Evolutionary conservation across 92 coral and sea anemone species (phyloP).

Genomic region (Diadumene lineata): DNA sequence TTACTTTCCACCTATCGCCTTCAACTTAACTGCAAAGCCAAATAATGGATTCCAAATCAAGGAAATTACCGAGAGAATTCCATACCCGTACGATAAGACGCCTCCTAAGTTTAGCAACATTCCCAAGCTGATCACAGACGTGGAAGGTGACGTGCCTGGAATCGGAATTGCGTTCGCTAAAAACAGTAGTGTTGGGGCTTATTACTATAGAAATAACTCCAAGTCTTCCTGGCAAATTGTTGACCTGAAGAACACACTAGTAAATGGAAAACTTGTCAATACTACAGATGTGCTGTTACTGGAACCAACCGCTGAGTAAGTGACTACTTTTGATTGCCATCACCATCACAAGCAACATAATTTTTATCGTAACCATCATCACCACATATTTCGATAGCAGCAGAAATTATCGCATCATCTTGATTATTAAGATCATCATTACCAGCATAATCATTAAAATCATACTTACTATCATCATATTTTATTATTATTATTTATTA

Average conservation of each 20-base stretch:
- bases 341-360: not conserved
- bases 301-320: conserved; percentile 45
- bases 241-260: conserved; percentile 28
- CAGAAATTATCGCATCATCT: not conserved
- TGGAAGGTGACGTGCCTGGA: conserved; percentile 50
- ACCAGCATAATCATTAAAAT: not conserved
- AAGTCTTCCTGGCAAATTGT: conserved; percentile 24
- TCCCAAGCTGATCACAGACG: conserved; percentile 44
- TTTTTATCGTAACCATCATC: not conserved
- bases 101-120: conserved; percentile 25
- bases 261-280: conserved; percentile 21
- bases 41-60: conserved; percentile 47
- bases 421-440: not conserved
- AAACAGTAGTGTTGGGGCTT: conserved; percentile 58
- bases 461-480: no score
- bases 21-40: conserved; percentile 51
- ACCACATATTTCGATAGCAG: not conserved
- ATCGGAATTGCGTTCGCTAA: conserved; percentile 54
- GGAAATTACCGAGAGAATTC: conserved; percentile 47
- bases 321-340: not conserved
- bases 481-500: no score
- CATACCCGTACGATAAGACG: conserved; percentile 34
- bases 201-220: conserved; percentile 40
- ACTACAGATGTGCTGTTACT: conserved; percentile 29
- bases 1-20: conserved; percentile 55